Evolutionary conservation across 2,113 vertebrate genomes (phyloP).

Genomic region (Alligator mississippiensis): DNA sequence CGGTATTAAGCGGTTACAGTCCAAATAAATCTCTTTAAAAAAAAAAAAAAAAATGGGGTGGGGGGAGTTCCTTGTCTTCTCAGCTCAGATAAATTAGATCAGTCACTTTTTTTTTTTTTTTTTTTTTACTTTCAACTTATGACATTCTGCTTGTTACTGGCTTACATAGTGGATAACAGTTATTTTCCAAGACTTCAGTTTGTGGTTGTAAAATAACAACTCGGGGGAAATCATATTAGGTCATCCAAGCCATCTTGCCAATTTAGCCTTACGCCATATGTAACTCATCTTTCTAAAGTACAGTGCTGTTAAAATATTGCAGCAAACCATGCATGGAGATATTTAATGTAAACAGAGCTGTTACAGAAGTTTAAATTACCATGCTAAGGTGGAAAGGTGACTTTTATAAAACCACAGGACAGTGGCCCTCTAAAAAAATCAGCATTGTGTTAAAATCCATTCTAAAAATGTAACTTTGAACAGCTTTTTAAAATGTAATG

Average conservation of each 20-base stretch:
- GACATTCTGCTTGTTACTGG: not conserved
- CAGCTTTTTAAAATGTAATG: not conserved
- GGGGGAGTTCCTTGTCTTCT: not conserved
- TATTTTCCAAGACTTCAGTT: not conserved
- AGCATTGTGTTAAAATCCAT: not conserved
- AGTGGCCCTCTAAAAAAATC: not conserved
- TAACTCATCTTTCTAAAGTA: not conserved
- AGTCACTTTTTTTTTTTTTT: no score
- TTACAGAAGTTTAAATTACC: not conserved
- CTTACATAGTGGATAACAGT: accelerated
- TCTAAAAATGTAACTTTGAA: not conserved
- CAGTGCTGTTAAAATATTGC: not conserved
- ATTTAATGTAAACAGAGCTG: not conserved
- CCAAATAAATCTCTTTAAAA: not conserved
- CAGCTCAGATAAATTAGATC: no score
- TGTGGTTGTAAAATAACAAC: not conserved
- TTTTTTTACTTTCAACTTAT: no score
- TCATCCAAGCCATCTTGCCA: not conserved
- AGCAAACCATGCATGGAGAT: not conserved
- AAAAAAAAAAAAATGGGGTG: no score
- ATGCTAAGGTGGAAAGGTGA: not conserved
- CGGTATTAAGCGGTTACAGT: not conserved
- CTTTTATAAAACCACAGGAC: not conserved
- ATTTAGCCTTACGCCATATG: not conserved
- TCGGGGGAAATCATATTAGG: not conserved